Evolutionary conservation across 1,140 invertebrate species (phyloP), one percentile per base, ranked within the genome.

Genomic region (Aradophagus sp.): DNA sequence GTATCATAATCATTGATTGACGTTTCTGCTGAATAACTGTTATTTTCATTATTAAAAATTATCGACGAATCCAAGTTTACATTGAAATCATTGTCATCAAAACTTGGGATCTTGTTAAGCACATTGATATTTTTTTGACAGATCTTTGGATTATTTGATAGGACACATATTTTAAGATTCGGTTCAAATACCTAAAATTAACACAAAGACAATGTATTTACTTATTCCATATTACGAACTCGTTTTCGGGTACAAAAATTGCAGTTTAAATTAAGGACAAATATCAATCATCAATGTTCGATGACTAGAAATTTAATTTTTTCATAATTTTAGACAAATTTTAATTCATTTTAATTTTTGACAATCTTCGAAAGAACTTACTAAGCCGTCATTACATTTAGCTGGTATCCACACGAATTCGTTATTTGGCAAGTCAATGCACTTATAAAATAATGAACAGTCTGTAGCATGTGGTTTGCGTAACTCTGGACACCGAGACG

Each of bases 381-480:
- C 83, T 52, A 88, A 72, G 20, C 86, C 86, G 8, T 86, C 72
- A 15, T 79, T 77, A 59, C 87, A 88, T 44, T 80, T 85, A n/a
- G 78, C 73, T 0, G 87, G 87, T 2, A 84, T 74, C 87, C 87
- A 88, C 4, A 84, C 84, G 35, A 86, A 82, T 8, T 79, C 80
- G 1, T 80, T 82, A 27, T 75, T 73, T 0, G 84, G 82, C 5
- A 88, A 23, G 74, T 87, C 84, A 4, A 86, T 70, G 39, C 87
- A 88, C 23, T 85, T 86, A 42, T 85, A 88, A 77, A 84, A 88
- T 52, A 84, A 78, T 36, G 80, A 82, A 38, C 87, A 88, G 26
- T 86, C 82, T 0, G 82, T 88, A 27, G 75, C 62, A 61, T 88
- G 86, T 11, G 86, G 80, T 45, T 84, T 84, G 53, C 79, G 82